A percentile compares a stretch with the other conserved stretches of the same genome.
Evolutionary conservation across 2,113 vertebrate genomes (phyloP).

Genomic region (Lathamus discolor): DNA sequence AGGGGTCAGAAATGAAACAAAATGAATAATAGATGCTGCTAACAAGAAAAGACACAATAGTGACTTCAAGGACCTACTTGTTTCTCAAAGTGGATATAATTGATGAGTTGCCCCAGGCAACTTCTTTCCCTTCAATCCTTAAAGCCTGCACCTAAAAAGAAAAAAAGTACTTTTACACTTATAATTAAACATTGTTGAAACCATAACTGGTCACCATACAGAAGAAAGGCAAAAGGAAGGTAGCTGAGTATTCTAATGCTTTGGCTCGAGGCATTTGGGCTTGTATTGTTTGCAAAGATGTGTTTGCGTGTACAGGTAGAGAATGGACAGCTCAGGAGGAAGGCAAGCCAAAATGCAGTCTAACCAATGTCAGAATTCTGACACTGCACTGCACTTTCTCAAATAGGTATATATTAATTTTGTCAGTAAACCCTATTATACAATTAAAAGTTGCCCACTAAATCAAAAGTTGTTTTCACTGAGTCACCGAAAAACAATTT

Average conservation of each 20-base stretch:
- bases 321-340: background rate
- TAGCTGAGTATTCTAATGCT: background rate
- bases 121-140: background rate
- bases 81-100: background rate
- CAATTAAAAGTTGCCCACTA: background rate
- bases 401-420: background rate
- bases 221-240: background rate
- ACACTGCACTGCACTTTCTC: background rate
- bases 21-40: background rate
- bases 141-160: background rate
- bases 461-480: background rate
- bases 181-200: background rate
- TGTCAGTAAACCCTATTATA: background rate
- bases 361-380: background rate
- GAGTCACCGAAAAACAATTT: background rate
- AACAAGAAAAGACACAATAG: background rate
- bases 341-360: background rate
- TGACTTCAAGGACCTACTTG: background rate
- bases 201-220: background rate
- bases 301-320: background rate
- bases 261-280: background rate
- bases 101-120: background rate
- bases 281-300: background rate
- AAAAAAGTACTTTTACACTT: background rate
- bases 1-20: background rate